These are phyloP conservation scores for Acanthaster planci DNA, from an alignment of 35 echinoderm and acorn worm species.

Conservation along the genomic window DNA sequence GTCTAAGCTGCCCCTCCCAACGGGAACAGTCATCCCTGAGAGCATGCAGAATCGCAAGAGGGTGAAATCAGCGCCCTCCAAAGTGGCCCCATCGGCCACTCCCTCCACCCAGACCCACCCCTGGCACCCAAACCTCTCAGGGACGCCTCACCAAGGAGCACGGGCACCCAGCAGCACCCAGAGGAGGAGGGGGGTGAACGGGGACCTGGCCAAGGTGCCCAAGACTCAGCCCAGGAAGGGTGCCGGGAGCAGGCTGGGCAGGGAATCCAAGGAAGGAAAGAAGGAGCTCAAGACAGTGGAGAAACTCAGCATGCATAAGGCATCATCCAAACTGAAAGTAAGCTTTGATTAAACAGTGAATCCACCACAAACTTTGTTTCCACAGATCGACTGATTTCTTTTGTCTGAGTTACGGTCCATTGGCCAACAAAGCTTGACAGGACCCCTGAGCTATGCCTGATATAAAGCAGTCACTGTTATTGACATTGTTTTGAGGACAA, in stretches of 20 bases:
- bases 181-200: not conserved
- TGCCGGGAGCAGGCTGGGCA: conserved; percentile 13
- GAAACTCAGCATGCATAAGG: not conserved
- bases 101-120: conserved; percentile 5
- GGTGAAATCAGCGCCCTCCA: conserved; percentile 56
- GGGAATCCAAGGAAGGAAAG: not conserved
- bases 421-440: no score
- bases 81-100: not conserved
- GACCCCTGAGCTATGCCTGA: no score
- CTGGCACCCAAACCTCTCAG: not conserved
- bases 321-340: not conserved
- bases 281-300: not conserved
- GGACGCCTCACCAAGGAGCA: not conserved
- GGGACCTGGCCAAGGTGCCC: not conserved
- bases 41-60: conserved; percentile 24
- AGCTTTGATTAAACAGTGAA: not conserved
- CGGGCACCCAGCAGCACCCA: conserved; percentile 1
- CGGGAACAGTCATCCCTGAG: not conserved
- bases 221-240: conserved; percentile 49
- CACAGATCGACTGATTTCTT: no score
- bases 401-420: no score
- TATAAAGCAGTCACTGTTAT: no score
- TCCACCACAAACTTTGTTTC: no score
- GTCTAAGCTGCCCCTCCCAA: conserved; percentile 67
- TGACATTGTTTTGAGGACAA: no score